These are phyloP conservation scores for Archilochus colubris DNA, from an alignment of 2,113 vertebrate genomes.

Conservation along the genomic window DNA sequence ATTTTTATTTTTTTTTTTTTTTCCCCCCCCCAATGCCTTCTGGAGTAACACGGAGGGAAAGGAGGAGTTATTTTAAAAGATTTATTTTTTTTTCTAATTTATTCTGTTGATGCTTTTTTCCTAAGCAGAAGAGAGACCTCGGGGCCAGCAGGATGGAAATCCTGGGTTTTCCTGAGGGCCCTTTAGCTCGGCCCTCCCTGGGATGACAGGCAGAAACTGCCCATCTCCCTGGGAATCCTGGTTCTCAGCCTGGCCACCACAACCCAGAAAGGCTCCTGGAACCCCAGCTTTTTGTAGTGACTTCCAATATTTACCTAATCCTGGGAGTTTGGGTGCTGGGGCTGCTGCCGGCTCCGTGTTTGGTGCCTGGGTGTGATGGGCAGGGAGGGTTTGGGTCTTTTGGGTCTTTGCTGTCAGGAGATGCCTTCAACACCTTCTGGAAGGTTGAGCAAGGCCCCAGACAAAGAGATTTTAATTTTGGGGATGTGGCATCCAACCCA, in stretches of 20 bases:
- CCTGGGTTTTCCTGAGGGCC: background rate
- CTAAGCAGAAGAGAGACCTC: background rate
- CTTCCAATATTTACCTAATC: background rate
- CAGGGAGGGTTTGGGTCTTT: accelerated
- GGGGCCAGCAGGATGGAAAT: background rate
- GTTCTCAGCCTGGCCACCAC: background rate
- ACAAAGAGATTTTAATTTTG: background rate
- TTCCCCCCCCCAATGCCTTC: background rate
- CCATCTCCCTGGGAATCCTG: background rate
- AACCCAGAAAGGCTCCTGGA: background rate
- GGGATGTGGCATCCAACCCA: background rate
- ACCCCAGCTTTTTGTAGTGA: background rate
- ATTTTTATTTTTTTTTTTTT: background rate
- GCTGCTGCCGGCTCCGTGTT: background rate
- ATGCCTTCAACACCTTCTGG: background rate
- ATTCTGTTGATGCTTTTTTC: no score
- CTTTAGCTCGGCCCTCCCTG: background rate
- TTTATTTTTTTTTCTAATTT: no score
- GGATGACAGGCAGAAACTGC: slow-evolving; percentile 74
- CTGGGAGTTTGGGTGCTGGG: background rate
- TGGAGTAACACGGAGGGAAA: background rate
- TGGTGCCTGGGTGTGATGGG: accelerated
- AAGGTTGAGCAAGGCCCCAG: background rate
- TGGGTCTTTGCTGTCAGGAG: background rate
- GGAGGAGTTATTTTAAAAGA: background rate